A percentile compares a stretch with the other conserved stretches of the same genome.
Conservation (phyloP, 1,140 invertebrate genomes). For the Drosophila sproati region DNA sequence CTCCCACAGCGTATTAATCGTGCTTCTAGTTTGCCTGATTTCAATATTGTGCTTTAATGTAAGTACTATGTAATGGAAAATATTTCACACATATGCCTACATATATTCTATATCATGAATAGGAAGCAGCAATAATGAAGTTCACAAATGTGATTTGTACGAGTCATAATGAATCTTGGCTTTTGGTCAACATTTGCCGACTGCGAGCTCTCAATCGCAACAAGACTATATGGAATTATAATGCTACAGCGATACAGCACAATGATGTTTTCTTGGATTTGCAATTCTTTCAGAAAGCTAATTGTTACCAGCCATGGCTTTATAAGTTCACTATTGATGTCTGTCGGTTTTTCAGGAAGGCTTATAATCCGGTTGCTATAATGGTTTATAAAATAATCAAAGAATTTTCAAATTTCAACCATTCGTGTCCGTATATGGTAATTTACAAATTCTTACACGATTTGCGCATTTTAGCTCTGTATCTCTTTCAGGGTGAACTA, state of each 20-base stretch:
- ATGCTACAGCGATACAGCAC: background rate
- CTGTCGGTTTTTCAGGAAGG: conserved; percentile 6
- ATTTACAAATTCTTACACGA: background rate
- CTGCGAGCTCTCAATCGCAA: conserved; percentile 14
- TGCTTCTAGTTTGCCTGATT: too few relatives aligned
- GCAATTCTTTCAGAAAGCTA: conserved; percentile 9
- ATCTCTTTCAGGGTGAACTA: too few relatives aligned
- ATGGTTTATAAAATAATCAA: background rate
- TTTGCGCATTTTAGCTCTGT: background rate
- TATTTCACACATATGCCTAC: background rate
- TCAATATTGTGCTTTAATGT: too few relatives aligned
- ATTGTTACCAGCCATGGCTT: conserved; percentile 21
- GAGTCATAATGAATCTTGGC: conserved; percentile 7
- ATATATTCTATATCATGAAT: background rate
- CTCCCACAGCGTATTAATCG: too few relatives aligned
- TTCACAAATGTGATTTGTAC: conserved; percentile 27
- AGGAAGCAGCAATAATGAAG: conserved; percentile 11
- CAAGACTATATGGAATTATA: conserved; percentile 5
- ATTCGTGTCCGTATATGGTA: conserved; percentile 22
- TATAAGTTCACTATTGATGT: background rate
- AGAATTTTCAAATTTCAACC: conserved; percentile 20
- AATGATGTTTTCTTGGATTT: background rate
- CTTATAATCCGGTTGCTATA: background rate
- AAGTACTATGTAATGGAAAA: too few relatives aligned
- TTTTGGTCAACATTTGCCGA: conserved; percentile 6